Evolutionary conservation across 1,140 invertebrate species (phyloP).

Genomic region (Platyura marginata): DNA sequence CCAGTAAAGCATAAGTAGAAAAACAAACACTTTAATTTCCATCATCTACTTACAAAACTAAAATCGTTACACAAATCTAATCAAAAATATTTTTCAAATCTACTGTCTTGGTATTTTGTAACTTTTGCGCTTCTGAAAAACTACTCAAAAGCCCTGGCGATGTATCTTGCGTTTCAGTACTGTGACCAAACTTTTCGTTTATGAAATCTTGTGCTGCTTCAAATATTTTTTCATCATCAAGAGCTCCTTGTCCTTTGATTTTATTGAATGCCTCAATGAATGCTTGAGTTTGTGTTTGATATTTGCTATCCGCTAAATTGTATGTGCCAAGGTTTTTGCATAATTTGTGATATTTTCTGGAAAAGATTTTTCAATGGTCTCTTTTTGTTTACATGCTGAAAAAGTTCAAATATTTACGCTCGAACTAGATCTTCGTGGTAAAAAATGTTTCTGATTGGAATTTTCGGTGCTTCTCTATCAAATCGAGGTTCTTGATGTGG

Average conservation of each 20-base stretch:
- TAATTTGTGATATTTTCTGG: conserved; percentile 40
- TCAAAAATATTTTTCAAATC: no score
- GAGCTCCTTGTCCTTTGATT: conserved; percentile 27
- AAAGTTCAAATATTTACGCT: conserved; percentile 45
- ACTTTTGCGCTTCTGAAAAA: no score
- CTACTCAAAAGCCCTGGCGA: no score
- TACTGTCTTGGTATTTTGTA: no score
- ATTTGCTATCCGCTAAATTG: conserved; percentile 26
- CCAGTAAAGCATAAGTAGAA: no score
- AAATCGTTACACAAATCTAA: no score
- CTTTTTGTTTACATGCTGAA: background rate
- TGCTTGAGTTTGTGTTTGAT: conserved; percentile 32
- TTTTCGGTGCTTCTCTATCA: conserved; percentile 35
- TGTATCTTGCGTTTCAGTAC: no score
- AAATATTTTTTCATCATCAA: conserved; percentile 28
- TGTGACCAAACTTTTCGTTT: no score
- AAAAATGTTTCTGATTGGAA: conserved; percentile 47
- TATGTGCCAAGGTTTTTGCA: conserved; percentile 28
- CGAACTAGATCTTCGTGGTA: conserved; percentile 72
- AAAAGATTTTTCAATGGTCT: conserved; percentile 9
- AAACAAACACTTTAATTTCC: no score
- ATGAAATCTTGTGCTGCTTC: conserved; percentile 26
- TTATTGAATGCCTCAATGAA: conserved; percentile 36
- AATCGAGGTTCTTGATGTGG: conserved; percentile 58
- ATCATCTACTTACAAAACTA: no score